Conservation (phyloP, 2,888 invertebrate genomes). For the Plutella xylostella region DNA sequence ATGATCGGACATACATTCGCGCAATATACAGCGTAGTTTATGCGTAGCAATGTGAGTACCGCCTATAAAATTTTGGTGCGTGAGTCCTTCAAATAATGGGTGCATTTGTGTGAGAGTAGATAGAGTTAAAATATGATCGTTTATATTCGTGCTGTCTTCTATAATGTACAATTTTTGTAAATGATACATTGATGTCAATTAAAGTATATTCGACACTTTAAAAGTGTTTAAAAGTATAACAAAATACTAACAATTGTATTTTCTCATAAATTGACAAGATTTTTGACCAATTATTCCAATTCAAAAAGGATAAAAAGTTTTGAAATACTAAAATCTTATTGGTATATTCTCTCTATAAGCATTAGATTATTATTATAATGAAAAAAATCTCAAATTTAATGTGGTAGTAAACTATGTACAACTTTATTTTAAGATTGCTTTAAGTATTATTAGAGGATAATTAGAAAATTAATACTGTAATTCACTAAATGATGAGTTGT, state of each 20-base stretch:
- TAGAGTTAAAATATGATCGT: neutral
- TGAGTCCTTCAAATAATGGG: too few relatives aligned
- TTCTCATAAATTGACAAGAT: slow-evolving; percentile 15
- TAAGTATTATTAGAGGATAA: slow-evolving; percentile 69
- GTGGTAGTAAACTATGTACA: slow-evolving; percentile 67
- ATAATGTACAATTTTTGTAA: slow-evolving; percentile 2
- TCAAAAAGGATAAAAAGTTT: neutral
- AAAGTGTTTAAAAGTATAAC: neutral
- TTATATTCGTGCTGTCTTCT: neutral
- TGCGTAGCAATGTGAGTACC: too few relatives aligned
- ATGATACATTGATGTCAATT: slow-evolving; percentile 25
- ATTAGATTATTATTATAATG: slow-evolving; percentile 31
- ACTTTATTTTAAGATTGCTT: slow-evolving; percentile 63
- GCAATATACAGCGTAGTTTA: too few relatives aligned
- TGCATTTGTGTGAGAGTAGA: too few relatives aligned
- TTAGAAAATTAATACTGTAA: slow-evolving; percentile 63
- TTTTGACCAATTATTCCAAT: slow-evolving; percentile 41
- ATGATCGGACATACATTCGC: too few relatives aligned
- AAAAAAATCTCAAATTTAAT: slow-evolving; percentile 65
- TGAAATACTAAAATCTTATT: slow-evolving; percentile 36
- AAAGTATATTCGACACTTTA: slow-evolving; percentile 13
- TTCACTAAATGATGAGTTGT: slow-evolving; percentile 60
- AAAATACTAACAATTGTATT: neutral
- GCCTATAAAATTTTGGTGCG: too few relatives aligned
- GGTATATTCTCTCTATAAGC: slow-evolving; percentile 63